Evolutionary conservation across 2,888 invertebrate species (phyloP).

Genomic region (Crioceris asparagi): DNA sequence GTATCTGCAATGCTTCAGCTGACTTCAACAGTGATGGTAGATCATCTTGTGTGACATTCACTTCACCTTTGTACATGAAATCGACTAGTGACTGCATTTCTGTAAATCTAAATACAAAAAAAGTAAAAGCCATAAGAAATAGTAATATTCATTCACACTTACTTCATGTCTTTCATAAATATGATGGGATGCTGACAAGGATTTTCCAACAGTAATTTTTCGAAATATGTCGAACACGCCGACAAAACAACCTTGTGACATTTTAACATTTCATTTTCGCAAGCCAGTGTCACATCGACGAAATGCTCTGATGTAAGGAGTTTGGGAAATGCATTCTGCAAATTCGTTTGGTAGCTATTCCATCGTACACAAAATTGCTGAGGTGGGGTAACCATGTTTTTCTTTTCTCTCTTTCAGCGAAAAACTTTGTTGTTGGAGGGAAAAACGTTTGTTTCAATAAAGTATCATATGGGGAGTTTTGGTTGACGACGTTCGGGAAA

Average conservation of each 20-base stretch:
- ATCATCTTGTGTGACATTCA: constrained; percentile 77
- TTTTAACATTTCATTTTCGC: constrained; percentile 74
- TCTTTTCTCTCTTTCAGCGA: no score
- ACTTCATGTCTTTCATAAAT: constrained; percentile 73
- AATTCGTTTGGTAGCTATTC: constrained; percentile 73
- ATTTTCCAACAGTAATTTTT: constrained; percentile 67
- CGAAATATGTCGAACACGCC: constrained; percentile 77
- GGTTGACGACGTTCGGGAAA: no score
- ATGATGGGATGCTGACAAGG: constrained; percentile 80
- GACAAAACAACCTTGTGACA: constrained; percentile 82
- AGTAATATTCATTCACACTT: constrained; percentile 17
- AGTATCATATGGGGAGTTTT: no score
- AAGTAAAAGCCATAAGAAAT: neutral
- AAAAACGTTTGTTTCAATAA: no score
- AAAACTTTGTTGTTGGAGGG: no score
- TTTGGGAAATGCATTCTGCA: constrained; percentile 67
- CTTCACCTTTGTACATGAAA: constrained; percentile 86
- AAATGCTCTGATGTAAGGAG: constrained; percentile 69
- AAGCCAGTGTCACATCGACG: constrained; percentile 80
- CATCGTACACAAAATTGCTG: constrained; percentile 68
- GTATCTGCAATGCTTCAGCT: constrained; percentile 73
- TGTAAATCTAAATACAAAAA: constrained; percentile 46
- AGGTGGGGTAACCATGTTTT: constrained; percentile 32
- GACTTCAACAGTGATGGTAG: constrained; percentile 70
- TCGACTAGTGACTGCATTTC: constrained; percentile 79